Base-by-base conservation (phyloP, 2,113 vertebrate species). In the Rhea americana region DNA sequence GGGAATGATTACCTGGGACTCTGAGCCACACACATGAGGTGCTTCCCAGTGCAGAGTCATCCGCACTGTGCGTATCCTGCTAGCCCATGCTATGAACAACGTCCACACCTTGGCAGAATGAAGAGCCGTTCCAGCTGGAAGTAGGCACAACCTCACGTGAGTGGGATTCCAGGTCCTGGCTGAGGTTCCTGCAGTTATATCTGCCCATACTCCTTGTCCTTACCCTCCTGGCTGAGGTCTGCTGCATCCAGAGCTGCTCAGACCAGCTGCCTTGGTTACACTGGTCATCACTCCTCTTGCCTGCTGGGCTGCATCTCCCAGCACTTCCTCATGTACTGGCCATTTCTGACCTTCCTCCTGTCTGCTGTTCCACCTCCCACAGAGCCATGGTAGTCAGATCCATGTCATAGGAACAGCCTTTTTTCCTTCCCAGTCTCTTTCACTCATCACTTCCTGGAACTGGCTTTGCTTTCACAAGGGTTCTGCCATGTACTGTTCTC, bases 281-380 rank as follows among this genome's bases (percentile, higher is more conserved):
- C 71, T 41, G 79, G 79, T 30, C 6, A 8, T 35, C 28, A 7
- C 58, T 51, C 24, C 17, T 62, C 35, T 37, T 62, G 61, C 35
- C 53, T 37, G 66, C 91, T 18, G 67, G 8, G 55, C 55, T 58
- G 55, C 30, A 32, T 67, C 90, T 90, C 82, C 81, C 66, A 51
- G 80, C 22, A 13, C 88, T 96, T 96, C 93, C 89, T 93, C 9
- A 0, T 39, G 82, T 7, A 32, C 51, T 17, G 15, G 74, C 65
- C 68, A 37, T 58, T 78, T 75, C 72, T 58, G 96, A 94, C 84
- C 93, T 94, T 92, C 95, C 92, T 90, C 90, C 90, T 48, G 7
- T 28, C 56, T 18, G n/a, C 62, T 28, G 95, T 95, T 91, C 97
- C 96, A 96, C 97, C 96, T 97, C 95, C 83, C 84, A 25, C 65